These are phyloP conservation scores for Staurois parvus DNA, from an alignment of 2,797 vertebrate genomes.

Conservation along the genomic window DNA sequence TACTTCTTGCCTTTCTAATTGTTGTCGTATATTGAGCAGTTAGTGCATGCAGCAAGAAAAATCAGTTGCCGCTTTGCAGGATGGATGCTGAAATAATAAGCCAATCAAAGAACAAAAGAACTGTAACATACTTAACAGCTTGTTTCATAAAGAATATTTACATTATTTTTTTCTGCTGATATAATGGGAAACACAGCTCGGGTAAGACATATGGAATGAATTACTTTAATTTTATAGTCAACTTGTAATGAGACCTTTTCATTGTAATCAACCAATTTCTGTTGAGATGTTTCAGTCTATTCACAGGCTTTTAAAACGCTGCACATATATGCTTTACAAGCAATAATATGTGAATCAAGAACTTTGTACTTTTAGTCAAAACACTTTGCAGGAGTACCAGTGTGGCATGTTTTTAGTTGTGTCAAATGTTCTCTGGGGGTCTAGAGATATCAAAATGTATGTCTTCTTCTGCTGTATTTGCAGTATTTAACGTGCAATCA, in stretches of 20 bases:
- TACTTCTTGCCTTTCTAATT: not conserved
- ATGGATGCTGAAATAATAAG: slow-evolving; percentile 55
- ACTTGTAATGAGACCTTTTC: slow-evolving; percentile 75
- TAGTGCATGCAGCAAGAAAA: slow-evolving; percentile 26
- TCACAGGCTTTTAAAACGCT: slow-evolving; percentile 78
- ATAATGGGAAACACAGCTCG: slow-evolving; percentile 72
- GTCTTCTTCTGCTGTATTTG: no score
- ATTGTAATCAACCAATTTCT: slow-evolving; percentile 78
- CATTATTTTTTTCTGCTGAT: slow-evolving; percentile 72
- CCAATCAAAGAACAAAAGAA: slow-evolving; percentile 29
- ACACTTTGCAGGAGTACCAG: not conserved
- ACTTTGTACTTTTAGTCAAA: not conserved
- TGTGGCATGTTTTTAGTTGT: not conserved
- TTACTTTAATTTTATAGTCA: slow-evolving; percentile 81
- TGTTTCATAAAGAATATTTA: slow-evolving; percentile 63
- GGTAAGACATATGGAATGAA: slow-evolving; percentile 74
- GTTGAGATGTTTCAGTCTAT: slow-evolving; percentile 79
- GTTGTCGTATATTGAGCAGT: slow-evolving; percentile 2
- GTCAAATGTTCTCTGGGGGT: no score
- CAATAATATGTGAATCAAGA: slow-evolving; percentile 1
- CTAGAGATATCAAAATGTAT: no score
- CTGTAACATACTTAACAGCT: slow-evolving; percentile 45
- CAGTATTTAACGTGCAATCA: no score
- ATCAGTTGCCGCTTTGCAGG: slow-evolving; percentile 59
- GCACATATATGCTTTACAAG: slow-evolving; percentile 57